phyloP scores from a whole-genome alignment of 2,888 invertebrate species.

The Calephelis perditalis region DNA sequence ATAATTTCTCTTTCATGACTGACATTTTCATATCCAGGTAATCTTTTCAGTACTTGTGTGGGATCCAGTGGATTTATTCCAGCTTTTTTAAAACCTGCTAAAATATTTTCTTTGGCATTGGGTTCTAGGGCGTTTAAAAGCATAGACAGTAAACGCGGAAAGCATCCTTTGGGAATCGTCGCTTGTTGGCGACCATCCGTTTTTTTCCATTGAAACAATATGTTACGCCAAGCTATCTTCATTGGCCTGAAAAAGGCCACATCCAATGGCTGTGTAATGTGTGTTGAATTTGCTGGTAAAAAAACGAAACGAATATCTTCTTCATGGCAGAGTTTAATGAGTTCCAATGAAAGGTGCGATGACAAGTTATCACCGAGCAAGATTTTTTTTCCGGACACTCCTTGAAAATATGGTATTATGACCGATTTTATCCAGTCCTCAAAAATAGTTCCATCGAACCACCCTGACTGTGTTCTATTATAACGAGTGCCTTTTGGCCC shows the following conservation, averaged over 20 bases:
- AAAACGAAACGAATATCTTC: conserved; percentile 32
- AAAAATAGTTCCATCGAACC: neutral
- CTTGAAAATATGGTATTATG: neutral
- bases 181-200: conserved; percentile 25
- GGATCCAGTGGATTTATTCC: conserved; percentile 17
- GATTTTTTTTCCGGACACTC: neutral
- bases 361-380: neutral
- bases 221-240: conserved; percentile 17
- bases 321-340: too few relatives aligned
- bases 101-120: conserved; percentile 19
- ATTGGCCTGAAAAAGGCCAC: neutral
- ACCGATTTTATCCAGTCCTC: neutral
- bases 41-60: conserved; percentile 16
- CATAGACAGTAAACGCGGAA: conserved; percentile 24
- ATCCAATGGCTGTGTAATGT: neutral
- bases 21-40: conserved; percentile 24
- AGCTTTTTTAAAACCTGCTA: conserved; percentile 28
- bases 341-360: conserved; percentile 29
- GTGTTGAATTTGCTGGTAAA: conserved; percentile 33
- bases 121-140: neutral
- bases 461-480: neutral
- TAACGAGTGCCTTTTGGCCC: conserved; percentile 45
- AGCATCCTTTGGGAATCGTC: conserved; percentile 29
- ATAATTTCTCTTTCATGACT: conserved; percentile 20
- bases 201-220: conserved; percentile 31